A percentile compares a stretch with the other conserved stretches of the same genome.
phyloP scores from a whole-genome alignment of 2,888 invertebrate species.

The Notocelia uddmanniana region DNA sequence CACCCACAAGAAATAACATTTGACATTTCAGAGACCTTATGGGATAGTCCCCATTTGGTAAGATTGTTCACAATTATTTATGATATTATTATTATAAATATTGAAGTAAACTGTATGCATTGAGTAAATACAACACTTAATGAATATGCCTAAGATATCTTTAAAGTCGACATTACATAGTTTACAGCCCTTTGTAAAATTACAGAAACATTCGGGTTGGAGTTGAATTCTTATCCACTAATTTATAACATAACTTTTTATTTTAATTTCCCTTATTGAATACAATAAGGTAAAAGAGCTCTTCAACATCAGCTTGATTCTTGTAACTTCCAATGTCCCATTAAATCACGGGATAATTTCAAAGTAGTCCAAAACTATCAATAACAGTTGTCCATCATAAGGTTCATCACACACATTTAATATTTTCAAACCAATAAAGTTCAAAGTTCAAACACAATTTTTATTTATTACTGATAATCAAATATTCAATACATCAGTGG shows the following conservation, averaged over 20 bases:
- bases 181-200: slow-evolving; percentile 3
- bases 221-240: slow-evolving; percentile 35
- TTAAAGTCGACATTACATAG: slow-evolving; percentile 11
- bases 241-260: not conserved
- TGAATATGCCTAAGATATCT: not conserved
- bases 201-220: slow-evolving; percentile 19
- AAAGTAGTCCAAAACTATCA: slow-evolving; percentile 38
- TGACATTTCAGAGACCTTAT: too few species aligned
- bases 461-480: slow-evolving; percentile 74
- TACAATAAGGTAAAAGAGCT: slow-evolving; percentile 18
- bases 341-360: slow-evolving; percentile 34
- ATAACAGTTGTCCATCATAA: slow-evolving; percentile 53
- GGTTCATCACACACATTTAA: slow-evolving; percentile 79
- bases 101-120: too few species aligned
- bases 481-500: slow-evolving; percentile 76
- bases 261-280: slow-evolving; percentile 6
- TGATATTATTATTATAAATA: too few species aligned
- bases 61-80: too few species aligned
- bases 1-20: too few species aligned
- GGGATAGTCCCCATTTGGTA: too few species aligned
- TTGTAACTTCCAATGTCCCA: slow-evolving; percentile 33
- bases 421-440: slow-evolving; percentile 79
- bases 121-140: not conserved
- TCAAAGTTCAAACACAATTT: slow-evolving; percentile 83
- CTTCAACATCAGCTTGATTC: slow-evolving; percentile 26